phyloP scores from a whole-genome alignment of 2,888 invertebrate genomes.

The Ctena decussata region DNA sequence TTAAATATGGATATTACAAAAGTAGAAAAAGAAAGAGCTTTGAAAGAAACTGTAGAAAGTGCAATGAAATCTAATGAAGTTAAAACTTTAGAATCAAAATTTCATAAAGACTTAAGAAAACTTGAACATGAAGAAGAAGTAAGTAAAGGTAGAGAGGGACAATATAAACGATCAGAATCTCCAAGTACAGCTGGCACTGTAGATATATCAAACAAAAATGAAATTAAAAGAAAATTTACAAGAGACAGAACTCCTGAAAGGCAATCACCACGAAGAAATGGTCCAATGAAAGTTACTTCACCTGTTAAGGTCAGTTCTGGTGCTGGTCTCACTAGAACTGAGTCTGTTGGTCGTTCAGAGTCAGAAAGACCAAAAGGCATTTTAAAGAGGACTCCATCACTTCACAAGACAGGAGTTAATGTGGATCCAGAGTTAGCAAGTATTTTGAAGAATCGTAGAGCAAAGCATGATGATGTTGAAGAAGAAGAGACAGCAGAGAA shows the following conservation, averaged over 20 bases:
- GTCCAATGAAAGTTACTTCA: constrained; percentile 61
- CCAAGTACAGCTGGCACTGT: constrained; percentile 38
- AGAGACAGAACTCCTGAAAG: constrained; percentile 62
- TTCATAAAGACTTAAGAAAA: not conserved
- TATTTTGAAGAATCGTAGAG: constrained; percentile 73
- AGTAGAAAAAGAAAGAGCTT: not conserved
- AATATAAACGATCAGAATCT: not conserved
- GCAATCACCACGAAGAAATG: constrained; percentile 41
- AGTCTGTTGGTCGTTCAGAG: constrained; percentile 68
- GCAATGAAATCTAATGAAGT: not conserved
- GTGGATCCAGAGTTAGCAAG: constrained; percentile 78
- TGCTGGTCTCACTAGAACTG: constrained; percentile 7
- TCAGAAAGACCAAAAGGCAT: constrained; percentile 77
- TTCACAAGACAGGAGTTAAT: constrained; percentile 71
- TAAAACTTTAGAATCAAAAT: not conserved
- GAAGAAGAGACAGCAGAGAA: constrained; percentile 59
- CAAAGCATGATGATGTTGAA: constrained; percentile 64
- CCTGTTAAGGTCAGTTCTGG: constrained; percentile 6
- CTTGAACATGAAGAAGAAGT: not conserved
- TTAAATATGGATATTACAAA: constrained; percentile 9
- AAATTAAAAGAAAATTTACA: constrained; percentile 60
- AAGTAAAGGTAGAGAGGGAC: not conserved
- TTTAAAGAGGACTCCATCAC: constrained; percentile 77
- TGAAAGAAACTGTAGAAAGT: not conserved
- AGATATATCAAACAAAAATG: constrained; percentile 56